phyloP scores from a whole-genome alignment of 1,140 invertebrate species.

The Papilio glaucus region DNA sequence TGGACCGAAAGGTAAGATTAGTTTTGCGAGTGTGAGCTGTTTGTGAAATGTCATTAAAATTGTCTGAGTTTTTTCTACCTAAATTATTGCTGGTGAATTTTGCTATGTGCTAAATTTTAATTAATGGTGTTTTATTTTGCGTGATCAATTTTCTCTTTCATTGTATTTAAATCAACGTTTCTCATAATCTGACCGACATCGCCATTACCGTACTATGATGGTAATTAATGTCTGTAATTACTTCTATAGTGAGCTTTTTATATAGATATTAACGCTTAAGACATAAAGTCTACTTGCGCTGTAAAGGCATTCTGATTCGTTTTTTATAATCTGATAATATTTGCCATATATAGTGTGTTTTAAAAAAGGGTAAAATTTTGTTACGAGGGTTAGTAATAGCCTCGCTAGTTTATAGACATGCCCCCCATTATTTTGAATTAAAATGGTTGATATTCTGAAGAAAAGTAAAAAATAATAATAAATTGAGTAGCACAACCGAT shows the following conservation, averaged over 20 bases:
- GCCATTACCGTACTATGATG: not conserved
- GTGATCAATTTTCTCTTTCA: not conserved
- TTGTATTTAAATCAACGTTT: conserved; percentile 15
- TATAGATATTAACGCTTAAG: not conserved
- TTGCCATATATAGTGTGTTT: too few relatives aligned
- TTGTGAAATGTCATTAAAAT: not conserved
- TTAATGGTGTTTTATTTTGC: conserved; percentile 14
- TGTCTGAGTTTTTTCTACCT: not conserved
- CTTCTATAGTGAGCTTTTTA: not conserved
- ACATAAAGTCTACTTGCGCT: not conserved
- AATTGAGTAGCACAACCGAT: too few relatives aligned
- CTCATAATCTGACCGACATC: conserved; percentile 13
- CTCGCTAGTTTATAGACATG: not conserved
- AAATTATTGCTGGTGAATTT: not conserved
- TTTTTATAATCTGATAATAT: too few relatives aligned
- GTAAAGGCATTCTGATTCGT: not conserved
- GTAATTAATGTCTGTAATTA: not conserved
- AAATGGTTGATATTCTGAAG: too few relatives aligned
- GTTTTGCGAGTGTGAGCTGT: conserved; percentile 40
- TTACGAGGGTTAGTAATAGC: not conserved
- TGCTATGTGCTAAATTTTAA: not conserved
- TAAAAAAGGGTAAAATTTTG: not conserved
- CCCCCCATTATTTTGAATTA: too few relatives aligned
- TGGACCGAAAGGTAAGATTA: conserved; percentile 75
- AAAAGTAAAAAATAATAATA: too few relatives aligned